Base-by-base conservation (phyloP, 2,113 vertebrate genomes). In the Saccopteryx leptura region DNA sequence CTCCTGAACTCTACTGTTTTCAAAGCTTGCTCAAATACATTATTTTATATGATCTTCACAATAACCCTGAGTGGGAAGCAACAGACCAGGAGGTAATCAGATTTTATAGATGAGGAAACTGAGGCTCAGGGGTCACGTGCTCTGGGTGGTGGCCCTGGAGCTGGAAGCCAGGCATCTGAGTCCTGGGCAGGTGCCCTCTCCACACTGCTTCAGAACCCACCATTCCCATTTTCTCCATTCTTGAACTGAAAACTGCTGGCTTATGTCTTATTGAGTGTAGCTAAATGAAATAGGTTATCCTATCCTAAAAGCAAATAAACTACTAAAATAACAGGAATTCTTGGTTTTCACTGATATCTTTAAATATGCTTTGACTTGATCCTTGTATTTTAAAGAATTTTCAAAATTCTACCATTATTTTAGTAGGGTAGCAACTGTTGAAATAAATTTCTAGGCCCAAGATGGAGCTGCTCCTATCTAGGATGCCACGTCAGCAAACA, bases 321-420 rank as follows among this genome's bases (percentile, higher is more conserved):
- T 74, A 68, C 50, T 63, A 94, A 23, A 90, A 76, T 68, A 76
- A 71, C 18, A 90, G 9, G 15, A 93, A 74, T 65, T 91, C 79
- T 95, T 91, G 12, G 80, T 78, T 95, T 89, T 72, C 54, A 96
- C n/a, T 63, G 31, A 81, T 54, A 23, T 48, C 56, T 79, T 82
- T 78, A 65, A 97, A 89, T 39, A 93, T 24, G 13, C 31, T 92
- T 91, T 68, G 26, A 75, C 28, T n/a, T 7, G 2, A 75, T 66
- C 56, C 39, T 84, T 92, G 15, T 61, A 93, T 66, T 95, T 86
- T n/a, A 89, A 86, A 79, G 4, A 84, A 79, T 39, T 91, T 95
- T 96, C 79, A 91, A 95, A 96, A 90, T 86, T 82, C 26, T 48
- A 74, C 74, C 48, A 23, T 84, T 92, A 94, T 76, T 91, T 96